phyloP scores from a whole-genome alignment of 2,888 invertebrate species.

The Globia sparganii region DNA sequence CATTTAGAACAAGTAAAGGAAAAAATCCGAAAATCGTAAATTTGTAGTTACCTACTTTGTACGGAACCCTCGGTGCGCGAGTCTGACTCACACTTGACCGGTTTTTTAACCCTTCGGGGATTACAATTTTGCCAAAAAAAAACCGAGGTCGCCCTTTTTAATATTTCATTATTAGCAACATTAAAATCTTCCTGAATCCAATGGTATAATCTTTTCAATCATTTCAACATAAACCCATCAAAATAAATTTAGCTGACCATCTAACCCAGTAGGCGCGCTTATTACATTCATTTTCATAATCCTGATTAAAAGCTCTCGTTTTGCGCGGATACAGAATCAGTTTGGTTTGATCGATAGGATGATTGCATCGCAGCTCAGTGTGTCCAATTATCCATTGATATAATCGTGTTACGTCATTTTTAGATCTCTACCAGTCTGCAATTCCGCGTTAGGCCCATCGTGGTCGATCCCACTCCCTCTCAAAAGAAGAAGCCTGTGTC shows the following conservation, averaged over 20 bases:
- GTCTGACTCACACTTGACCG: too few relatives aligned
- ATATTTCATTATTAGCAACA: slow-evolving; percentile 29
- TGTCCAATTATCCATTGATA: slow-evolving; percentile 51
- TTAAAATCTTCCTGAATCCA: slow-evolving; percentile 10
- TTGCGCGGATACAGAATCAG: slow-evolving; percentile 49
- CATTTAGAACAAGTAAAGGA: too few relatives aligned
- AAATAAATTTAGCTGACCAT: slow-evolving; percentile 43
- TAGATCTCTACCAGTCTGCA: background rate
- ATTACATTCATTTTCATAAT: slow-evolving; percentile 64
- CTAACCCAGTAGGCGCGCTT: slow-evolving; percentile 27
- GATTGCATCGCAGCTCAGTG: slow-evolving; percentile 52
- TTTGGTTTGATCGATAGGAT: slow-evolving; percentile 55
- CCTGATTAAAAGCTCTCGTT: slow-evolving; percentile 54
- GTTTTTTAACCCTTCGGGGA: background rate
- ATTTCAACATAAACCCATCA: slow-evolving; percentile 29
- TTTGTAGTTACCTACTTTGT: too few relatives aligned
- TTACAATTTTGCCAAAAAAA: background rate
- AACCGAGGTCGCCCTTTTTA: background rate
- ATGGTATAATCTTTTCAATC: slow-evolving; percentile 44
- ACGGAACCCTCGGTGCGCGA: too few relatives aligned
- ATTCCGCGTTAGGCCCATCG: background rate
- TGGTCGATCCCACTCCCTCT: background rate
- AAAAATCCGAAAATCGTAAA: too few relatives aligned
- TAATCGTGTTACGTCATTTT: slow-evolving; percentile 21
- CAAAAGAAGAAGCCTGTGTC: background rate